These are phyloP conservation scores for Ganaspis sp. DNA, from an alignment of 1,140 invertebrate species.

Conservation along the genomic window DNA sequence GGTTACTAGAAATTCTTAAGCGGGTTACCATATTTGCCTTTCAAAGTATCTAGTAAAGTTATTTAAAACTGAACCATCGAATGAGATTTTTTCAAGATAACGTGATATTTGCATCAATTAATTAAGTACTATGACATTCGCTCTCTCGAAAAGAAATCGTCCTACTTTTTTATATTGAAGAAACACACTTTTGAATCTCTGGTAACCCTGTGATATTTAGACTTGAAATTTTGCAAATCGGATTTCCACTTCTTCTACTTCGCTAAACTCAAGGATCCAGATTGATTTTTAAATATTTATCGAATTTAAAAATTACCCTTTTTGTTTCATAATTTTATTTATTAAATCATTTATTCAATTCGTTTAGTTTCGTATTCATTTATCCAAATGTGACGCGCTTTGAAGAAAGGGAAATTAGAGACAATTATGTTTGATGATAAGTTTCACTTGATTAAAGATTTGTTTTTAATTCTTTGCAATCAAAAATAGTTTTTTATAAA, in stretches of 20 bases:
- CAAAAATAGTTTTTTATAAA: too few relatives aligned
- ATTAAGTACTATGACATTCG: neutral
- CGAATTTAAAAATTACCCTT: constrained; percentile 38
- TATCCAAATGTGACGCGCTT: too few relatives aligned
- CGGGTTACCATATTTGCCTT: neutral
- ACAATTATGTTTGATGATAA: too few relatives aligned
- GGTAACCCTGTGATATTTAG: constrained; percentile 14
- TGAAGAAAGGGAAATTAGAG: too few relatives aligned
- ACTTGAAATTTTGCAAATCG: constrained; percentile 55
- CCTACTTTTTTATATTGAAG: neutral
- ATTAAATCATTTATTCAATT: too few relatives aligned
- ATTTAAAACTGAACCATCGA: neutral
- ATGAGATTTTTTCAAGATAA: neutral
- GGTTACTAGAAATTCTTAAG: constrained; percentile 1
- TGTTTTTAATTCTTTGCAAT: too few relatives aligned
- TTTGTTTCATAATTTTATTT: too few relatives aligned
- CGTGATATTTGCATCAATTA: neutral
- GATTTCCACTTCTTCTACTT: constrained; percentile 59
- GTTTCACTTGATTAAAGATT: too few relatives aligned
- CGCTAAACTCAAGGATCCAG: constrained; percentile 52
- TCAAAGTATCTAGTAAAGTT: neutral
- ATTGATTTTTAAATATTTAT: constrained; percentile 12
- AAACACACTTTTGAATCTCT: neutral
- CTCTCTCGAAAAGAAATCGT: neutral
- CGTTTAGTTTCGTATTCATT: neutral